Evolutionary conservation across 2,888 invertebrate species (phyloP).

Genomic region (Cylindroiulus punctatus): DNA sequence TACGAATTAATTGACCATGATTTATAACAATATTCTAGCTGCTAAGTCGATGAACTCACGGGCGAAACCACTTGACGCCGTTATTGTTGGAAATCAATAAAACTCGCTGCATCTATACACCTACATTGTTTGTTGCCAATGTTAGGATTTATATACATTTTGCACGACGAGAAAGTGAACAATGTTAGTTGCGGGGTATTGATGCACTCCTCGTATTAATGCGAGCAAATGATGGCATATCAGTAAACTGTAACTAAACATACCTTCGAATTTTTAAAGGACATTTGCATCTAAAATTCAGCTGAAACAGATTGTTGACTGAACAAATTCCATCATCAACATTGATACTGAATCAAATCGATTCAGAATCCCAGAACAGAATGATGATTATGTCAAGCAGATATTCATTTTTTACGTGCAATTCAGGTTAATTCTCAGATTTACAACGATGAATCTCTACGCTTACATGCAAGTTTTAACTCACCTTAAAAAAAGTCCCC

Average conservation of each 20-base stretch:
- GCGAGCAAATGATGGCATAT: background rate
- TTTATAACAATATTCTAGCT: conserved; percentile 21
- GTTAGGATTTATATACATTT: background rate
- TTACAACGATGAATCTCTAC: too few species aligned
- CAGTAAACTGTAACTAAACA: background rate
- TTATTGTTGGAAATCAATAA: conserved; percentile 32
- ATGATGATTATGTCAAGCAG: too few species aligned
- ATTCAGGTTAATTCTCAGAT: too few species aligned
- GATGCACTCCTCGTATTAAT: background rate
- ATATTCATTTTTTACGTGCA: too few species aligned
- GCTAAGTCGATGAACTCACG: conserved; percentile 27
- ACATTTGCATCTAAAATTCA: too few species aligned
- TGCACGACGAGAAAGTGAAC: background rate
- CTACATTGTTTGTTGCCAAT: conserved; percentile 4
- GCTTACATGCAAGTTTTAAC: too few species aligned
- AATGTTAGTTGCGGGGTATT: background rate
- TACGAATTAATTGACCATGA: conserved; percentile 32
- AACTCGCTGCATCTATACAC: background rate
- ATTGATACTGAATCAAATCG: too few species aligned
- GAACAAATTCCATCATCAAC: too few species aligned
- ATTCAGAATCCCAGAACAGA: too few species aligned
- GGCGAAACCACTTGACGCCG: conserved; percentile 21
- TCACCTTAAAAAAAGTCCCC: too few species aligned
- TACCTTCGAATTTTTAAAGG: too few species aligned
- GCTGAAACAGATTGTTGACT: too few species aligned